Base-by-base conservation (phyloP, 2,888 invertebrate species). In the Apotomis betuletana region DNA sequence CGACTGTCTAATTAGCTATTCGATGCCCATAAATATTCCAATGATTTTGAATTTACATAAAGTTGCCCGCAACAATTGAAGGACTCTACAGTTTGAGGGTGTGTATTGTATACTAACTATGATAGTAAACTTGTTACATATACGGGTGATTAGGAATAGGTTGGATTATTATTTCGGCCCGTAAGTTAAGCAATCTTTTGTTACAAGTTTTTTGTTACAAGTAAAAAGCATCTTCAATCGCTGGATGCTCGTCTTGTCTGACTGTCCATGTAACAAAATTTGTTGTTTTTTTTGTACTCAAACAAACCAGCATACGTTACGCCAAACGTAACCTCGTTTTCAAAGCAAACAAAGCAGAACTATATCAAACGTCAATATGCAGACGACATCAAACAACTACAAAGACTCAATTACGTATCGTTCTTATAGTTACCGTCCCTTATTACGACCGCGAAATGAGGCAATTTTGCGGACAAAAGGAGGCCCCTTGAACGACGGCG, bases 381-480 rank as follows among this genome's bases (percentile, higher is more conserved):
- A 87, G 84, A 85, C 81, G 80, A 90, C 88, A 88, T 91, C 91
- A 91, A 92, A 81, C 88, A 88, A 86, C 83, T 83, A 85, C 85
- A 87, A 87, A 74, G 75, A 88, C 84, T 87, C 90, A 88, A 90
- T 91, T 91, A 90, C 87, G 86, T 87, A 83, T 83, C 76, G 80
- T 84, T 88, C 88, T 87, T 87, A 89, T 91, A 91, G 91, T 90
- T 91, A 85, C 89, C 69, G 55, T 73, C 68, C 89, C 89, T 89
- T 91, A 91, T 90, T 91, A 91, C 83, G 86, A 84, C 83, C 87
- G 87, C 86, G 85, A 87, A 89, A 91, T 90, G 87, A 90, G 89
- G 90, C 90, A 90, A 93, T 93, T 92, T 91, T 76, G 86, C 80
- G 89, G 90, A 92, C 91, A 93, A 92, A 90, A 90, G 90, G 86